phyloP scores from a whole-genome alignment of 2,888 invertebrate genomes.

The Andrena dorsata region DNA sequence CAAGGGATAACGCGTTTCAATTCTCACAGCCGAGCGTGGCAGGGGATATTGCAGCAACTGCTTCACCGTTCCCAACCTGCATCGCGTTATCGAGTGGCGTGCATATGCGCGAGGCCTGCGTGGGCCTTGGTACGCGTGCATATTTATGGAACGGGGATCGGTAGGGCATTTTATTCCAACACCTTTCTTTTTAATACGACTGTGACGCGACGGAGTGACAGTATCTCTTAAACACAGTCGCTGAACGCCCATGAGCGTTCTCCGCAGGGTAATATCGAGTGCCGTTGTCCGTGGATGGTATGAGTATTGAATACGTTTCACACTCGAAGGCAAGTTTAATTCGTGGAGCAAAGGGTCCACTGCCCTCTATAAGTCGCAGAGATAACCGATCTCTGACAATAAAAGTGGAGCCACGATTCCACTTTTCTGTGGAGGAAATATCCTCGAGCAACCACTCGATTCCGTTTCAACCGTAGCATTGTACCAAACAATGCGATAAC shows the following conservation, averaged over 20 bases:
- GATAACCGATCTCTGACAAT: too few species aligned
- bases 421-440: neutral
- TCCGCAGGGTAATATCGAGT: too few species aligned
- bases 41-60: constrained; percentile 44
- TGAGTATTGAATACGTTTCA: too few species aligned
- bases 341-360: too few species aligned
- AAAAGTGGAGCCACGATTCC: neutral
- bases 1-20: constrained; percentile 29
- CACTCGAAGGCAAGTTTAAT: too few species aligned
- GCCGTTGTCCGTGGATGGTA: too few species aligned
- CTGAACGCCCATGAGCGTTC: too few species aligned
- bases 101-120: neutral
- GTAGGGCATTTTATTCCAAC: neutral
- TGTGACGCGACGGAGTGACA: neutral
- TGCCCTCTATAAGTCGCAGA: too few species aligned
- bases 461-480: neutral
- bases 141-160: constrained; percentile 12
- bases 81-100: constrained; percentile 33
- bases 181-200: neutral
- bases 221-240: too few species aligned
- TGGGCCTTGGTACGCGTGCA: constrained; percentile 9
- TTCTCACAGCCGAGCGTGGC: constrained; percentile 40
- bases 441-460: neutral
- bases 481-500: neutral
- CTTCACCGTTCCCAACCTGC: constrained; percentile 40